Evolutionary conservation across 2,888 invertebrate species (phyloP).

Genomic region (Sussaba pulchella): DNA sequence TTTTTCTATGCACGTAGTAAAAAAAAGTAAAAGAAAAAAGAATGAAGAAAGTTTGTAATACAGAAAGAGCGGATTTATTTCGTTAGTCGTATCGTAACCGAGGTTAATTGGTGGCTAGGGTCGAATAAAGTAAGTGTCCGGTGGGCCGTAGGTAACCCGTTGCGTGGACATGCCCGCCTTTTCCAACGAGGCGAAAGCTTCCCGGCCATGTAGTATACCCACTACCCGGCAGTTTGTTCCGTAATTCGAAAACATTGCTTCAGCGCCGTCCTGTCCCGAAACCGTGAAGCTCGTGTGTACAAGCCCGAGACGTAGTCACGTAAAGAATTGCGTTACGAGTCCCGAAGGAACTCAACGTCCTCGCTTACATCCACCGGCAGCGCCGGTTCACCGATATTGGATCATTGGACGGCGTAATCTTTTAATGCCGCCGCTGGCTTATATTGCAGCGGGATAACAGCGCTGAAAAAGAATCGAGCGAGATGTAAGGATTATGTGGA

Average conservation of each 20-base stretch:
- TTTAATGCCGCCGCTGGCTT: conserved; percentile 77
- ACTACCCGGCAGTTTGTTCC: conserved; percentile 73
- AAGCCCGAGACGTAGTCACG: conserved; percentile 71
- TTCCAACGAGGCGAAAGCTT: conserved; percentile 10
- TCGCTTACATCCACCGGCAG: conserved; percentile 62
- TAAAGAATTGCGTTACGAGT: conserved; percentile 78
- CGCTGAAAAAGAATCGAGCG: conserved; percentile 56
- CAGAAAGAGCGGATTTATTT: conserved; percentile 45
- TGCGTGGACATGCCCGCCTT: conserved; percentile 17
- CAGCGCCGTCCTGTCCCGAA: conserved; percentile 48
- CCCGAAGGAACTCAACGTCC: conserved; percentile 73
- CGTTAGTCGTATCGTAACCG: conserved; percentile 32
- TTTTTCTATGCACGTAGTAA: not conserved
- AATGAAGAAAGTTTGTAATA: conserved; percentile 16
- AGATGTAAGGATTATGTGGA: conserved; percentile 61
- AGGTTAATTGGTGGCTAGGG: conserved; percentile 75
- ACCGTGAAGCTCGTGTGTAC: conserved; percentile 22
- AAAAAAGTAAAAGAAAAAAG: no score
- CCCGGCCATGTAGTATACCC: conserved; percentile 61
- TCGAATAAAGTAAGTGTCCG: conserved; percentile 74
- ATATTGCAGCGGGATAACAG: conserved; percentile 63
- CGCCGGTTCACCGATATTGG: conserved; percentile 72
- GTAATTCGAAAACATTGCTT: conserved; percentile 78
- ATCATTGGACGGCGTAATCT: conserved; percentile 78
- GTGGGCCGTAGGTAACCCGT: conserved; percentile 22